phyloP scores from a whole-genome alignment of 2,797 vertebrate genomes.

The Fistularia tabacaria region DNA sequence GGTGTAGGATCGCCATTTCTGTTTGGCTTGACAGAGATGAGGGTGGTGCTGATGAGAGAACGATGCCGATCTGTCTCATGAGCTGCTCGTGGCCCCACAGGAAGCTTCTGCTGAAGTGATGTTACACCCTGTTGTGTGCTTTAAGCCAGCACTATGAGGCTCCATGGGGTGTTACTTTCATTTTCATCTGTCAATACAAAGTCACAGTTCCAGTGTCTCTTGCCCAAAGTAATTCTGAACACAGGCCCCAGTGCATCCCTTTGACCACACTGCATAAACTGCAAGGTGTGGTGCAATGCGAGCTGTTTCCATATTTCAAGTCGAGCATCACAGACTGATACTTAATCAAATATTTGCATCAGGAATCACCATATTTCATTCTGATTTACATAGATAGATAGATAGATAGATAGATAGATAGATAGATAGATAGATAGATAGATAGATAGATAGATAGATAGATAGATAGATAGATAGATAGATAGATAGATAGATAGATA shows the following conservation, averaged over 20 bases:
- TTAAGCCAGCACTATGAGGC: conserved; percentile 14
- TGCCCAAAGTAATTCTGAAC: background rate
- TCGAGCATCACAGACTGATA: too few relatives aligned
- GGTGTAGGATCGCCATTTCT: background rate
- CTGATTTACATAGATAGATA: too few relatives aligned
- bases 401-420: too few relatives aligned
- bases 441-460: too few relatives aligned
- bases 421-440: too few relatives aligned
- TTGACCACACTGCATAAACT: conserved; percentile 21
- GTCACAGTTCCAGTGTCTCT: conserved; percentile 26
- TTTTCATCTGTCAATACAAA: conserved; percentile 14
- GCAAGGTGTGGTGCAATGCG: background rate
- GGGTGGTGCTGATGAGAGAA: conserved; percentile 66
- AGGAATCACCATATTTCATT: too few relatives aligned
- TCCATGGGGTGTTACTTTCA: conserved; percentile 13
- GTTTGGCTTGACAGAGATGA: conserved; percentile 38
- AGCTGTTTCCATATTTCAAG: too few relatives aligned
- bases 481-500: too few relatives aligned
- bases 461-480: too few relatives aligned
- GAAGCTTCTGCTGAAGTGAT: conserved; percentile 23
- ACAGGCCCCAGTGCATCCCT: conserved; percentile 1
- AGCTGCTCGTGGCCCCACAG: conserved; percentile 26
- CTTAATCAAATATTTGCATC: too few relatives aligned
- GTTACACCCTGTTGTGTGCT: conserved; percentile 18
- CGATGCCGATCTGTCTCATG: conserved; percentile 37